phyloP scores from a whole-genome alignment of 1,140 invertebrate genomes.

The Orchestia grillus region DNA sequence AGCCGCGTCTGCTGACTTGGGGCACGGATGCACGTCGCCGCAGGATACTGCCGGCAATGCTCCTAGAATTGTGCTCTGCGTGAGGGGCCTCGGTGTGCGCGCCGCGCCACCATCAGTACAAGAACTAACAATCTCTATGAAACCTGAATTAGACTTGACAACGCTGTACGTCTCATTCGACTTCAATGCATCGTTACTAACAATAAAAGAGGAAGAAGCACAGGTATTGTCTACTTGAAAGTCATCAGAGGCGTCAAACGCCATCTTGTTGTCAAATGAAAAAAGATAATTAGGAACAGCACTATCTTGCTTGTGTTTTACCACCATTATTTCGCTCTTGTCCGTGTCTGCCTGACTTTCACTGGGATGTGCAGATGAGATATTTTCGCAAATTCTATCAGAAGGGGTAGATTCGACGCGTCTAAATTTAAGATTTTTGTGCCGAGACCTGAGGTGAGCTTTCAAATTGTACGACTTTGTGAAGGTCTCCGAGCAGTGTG shows the following conservation, averaged over 20 bases:
- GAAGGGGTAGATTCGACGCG: background rate
- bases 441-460: background rate
- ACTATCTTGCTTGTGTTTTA: background rate
- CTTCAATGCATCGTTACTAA: background rate
- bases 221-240: background rate
- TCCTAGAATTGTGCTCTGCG: background rate
- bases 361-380: background rate
- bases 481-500: conserved; percentile 19
- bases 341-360: background rate
- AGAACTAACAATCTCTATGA: background rate
- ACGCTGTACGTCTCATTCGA: background rate
- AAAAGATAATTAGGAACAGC: background rate
- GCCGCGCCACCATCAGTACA: background rate
- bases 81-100: background rate
- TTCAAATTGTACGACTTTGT: conserved; percentile 37
- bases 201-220: background rate
- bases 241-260: background rate
- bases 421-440: background rate
- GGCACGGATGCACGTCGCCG: background rate
- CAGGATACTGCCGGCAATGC: background rate
- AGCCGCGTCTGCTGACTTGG: background rate
- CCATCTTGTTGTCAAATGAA: background rate
- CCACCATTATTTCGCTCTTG: background rate
- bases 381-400: background rate
- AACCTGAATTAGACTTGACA: background rate